Conservation (phyloP, 2,888 invertebrate genomes). For the Drosophila neonasuta region DNA sequence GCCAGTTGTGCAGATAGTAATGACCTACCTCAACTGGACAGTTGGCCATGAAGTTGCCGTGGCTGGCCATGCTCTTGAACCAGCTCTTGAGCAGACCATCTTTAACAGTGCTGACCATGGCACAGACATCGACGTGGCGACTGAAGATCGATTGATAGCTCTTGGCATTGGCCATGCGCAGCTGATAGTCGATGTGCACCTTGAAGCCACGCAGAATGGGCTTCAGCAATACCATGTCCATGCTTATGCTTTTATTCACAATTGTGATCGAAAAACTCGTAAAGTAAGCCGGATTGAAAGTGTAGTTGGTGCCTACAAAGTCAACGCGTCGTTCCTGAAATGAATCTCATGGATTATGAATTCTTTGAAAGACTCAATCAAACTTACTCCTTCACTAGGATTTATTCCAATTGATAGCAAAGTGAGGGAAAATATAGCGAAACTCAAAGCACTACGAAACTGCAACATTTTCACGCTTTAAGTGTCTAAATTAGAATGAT, state of each 20-base stretch:
- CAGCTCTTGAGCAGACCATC: constrained; percentile 56
- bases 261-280: constrained; percentile 3
- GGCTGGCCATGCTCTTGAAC: constrained; percentile 58
- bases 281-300: constrained; percentile 5
- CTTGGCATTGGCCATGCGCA: constrained; percentile 60
- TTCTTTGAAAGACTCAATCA: neutral
- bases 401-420: neutral
- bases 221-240: constrained; percentile 17
- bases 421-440: neutral
- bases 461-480: constrained; percentile 1
- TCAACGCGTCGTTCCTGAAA: constrained; percentile 11
- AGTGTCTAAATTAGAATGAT: constrained; percentile 3
- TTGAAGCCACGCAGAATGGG: constrained; percentile 53
- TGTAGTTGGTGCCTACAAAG: neutral
- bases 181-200: constrained; percentile 48
- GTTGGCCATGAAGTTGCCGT: constrained; percentile 65
- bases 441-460: neutral
- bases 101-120: constrained; percentile 42
- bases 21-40: constrained; percentile 60
- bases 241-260: neutral
- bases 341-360: neutral
- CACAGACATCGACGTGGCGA: constrained; percentile 51
- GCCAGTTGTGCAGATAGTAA: constrained; percentile 65
- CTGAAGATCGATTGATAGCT: constrained; percentile 58
- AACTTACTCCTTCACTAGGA: constrained; percentile 4